Evolutionary conservation across 1,140 invertebrate species (phyloP), one percentile per base, ranked within the genome.

Genomic region (Argopecten irradians): DNA sequence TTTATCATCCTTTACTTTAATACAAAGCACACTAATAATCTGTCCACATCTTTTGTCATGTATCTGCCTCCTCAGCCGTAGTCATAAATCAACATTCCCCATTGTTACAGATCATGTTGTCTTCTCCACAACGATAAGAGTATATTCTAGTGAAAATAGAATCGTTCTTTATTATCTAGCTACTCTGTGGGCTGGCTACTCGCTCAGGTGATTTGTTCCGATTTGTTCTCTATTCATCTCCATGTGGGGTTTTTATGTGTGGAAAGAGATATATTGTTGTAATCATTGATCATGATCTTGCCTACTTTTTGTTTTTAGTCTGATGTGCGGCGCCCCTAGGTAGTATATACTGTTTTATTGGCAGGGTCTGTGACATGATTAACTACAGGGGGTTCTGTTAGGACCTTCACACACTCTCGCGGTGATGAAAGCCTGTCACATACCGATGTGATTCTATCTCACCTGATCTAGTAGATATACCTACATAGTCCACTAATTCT

Each of bases 101-200:
- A 71, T 71, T 71, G 55, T 71, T 71, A 71, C 55, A 71, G 28
- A 28, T 71, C 55, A 5, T 71, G 55, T 71, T 71, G 55, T 71
- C 55, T 71, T 71, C 55, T 71, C 1, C 22, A 71, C n/a, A 71
- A 71, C 43, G 55, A 71, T 71, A 71, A 71, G 55, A 71, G 55
- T 71, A 71, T 71, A 71, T 71, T 71, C 55, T 28, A n/a, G 22
- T 71, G 55, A 71, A 71, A 71, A 71, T 71, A 71, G 55, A 28
- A 71, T 71, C 55, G n/a, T 71, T 71, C 55, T 71, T 71, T 71
- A 71, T 71, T 71, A 71, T 71, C 55, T 28, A 71, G 55, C 55
- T n/a, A 28, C 55, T 71, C 7, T 71, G 28, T 71, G 22, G 22
- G 55, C n/a, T 28, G n/a, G 22, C 16, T 3, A n/a, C 2, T 71